These are phyloP conservation scores for Zaprionus camerounensis DNA, from an alignment of 1,140 invertebrate species.

Conservation along the genomic window DNA sequence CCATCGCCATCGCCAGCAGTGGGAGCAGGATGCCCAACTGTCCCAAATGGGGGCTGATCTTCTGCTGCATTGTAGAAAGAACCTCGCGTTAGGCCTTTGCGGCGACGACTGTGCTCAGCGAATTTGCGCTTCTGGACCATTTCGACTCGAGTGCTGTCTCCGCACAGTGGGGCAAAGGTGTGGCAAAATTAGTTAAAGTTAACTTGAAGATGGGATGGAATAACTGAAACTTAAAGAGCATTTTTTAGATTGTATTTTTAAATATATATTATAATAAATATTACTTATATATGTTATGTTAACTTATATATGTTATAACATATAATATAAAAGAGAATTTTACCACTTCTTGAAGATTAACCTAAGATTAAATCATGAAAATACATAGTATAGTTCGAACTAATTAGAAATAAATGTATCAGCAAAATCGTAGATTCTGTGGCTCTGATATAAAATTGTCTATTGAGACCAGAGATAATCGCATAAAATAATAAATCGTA, in stretches of 20 bases:
- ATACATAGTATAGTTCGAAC: too few relatives aligned
- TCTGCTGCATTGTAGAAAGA: constrained; percentile 20
- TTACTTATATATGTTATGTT: too few relatives aligned
- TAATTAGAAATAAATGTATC: too few relatives aligned
- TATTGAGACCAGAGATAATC: too few relatives aligned
- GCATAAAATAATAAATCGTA: too few relatives aligned
- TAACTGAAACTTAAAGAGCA: background rate
- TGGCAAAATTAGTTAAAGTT: background rate
- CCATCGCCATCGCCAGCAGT: constrained; percentile 17
- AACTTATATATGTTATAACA: too few relatives aligned
- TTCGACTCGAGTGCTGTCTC: constrained; percentile 25
- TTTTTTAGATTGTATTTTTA: background rate
- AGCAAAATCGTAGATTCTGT: too few relatives aligned
- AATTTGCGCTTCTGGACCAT: constrained; percentile 38
- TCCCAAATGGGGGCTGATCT: background rate
- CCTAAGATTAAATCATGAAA: too few relatives aligned
- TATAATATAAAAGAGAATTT: too few relatives aligned
- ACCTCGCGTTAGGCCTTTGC: constrained; percentile 42
- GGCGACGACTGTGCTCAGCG: constrained; percentile 24
- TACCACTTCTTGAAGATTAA: too few relatives aligned
- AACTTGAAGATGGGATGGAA: background rate
- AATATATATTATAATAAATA: background rate
- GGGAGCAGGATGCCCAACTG: constrained; percentile 22
- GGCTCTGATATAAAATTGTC: too few relatives aligned
- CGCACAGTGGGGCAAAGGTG: constrained; percentile 43